Evolutionary conservation across 2,113 vertebrate species (phyloP).

Genomic region (Nicator chloris): DNA sequence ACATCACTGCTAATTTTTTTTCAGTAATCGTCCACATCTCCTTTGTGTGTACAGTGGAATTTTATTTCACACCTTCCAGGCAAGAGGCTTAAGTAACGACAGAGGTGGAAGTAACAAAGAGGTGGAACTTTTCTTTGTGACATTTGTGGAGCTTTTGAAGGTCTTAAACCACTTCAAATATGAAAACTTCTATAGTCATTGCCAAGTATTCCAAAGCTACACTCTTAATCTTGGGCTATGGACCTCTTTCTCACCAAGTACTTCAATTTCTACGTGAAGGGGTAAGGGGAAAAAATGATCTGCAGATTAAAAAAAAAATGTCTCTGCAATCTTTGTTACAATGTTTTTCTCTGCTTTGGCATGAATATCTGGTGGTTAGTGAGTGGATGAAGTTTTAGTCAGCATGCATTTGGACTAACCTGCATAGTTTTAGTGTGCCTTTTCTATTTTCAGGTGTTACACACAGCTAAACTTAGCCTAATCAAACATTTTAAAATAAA

Average conservation of each 20-base stretch:
- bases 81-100: background rate
- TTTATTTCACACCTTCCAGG: background rate
- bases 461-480: background rate
- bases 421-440: background rate
- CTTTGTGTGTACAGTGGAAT: background rate
- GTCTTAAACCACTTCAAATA: background rate
- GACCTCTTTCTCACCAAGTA: background rate
- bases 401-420: background rate
- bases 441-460: conserved; percentile 1
- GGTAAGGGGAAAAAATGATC: background rate
- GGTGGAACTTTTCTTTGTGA: background rate
- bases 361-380: background rate
- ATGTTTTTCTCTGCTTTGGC: background rate
- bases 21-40: background rate
- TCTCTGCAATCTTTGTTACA: background rate
- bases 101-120: no score
- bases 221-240: background rate
- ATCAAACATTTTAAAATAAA: background rate
- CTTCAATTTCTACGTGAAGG: background rate
- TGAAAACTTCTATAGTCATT: background rate
- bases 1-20: background rate
- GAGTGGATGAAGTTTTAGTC: background rate
- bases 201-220: background rate
- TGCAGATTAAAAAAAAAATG: background rate
- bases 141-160: background rate